Conservation (phyloP, 2,888 invertebrate species). For the Willowsia nigromaculata region DNA sequence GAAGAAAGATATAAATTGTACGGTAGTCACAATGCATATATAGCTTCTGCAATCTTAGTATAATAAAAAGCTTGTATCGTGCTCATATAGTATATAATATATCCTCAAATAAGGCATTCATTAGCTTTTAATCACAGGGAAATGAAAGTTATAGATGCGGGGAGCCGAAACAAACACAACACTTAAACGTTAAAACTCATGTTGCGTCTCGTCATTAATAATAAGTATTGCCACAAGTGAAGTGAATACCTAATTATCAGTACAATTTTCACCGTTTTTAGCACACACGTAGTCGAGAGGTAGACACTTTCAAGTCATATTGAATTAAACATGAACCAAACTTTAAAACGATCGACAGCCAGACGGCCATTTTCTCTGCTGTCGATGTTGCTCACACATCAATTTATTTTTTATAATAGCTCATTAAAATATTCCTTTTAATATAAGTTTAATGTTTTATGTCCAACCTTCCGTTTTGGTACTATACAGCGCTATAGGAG, state of each 20-base stretch:
- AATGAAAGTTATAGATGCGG: conserved; percentile 12
- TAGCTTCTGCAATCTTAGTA: no score
- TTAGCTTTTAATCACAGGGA: conserved; percentile 52
- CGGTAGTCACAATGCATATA: not conserved
- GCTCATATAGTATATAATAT: not conserved
- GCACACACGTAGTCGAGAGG: not conserved
- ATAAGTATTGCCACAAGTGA: not conserved
- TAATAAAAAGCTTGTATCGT: not conserved
- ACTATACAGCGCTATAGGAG: not conserved
- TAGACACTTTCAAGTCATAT: not conserved
- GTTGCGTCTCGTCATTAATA: not conserved
- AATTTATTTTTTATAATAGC: conserved; percentile 38
- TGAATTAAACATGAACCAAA: not conserved
- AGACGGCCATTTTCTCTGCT: not conserved
- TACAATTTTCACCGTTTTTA: conserved; percentile 7
- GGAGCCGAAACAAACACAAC: not conserved
- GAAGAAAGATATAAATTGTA: not conserved
- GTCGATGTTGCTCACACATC: not conserved
- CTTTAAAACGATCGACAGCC: not conserved
- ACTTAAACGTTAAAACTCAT: not conserved
- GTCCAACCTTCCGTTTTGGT: not conserved
- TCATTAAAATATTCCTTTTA: conserved; percentile 45
- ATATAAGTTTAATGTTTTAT: conserved; percentile 10
- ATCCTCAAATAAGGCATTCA: not conserved
- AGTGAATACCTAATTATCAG: conserved; percentile 8